Evolutionary conservation across 2,113 vertebrate genomes (phyloP).

Genomic region (Enhydra lutris): DNA sequence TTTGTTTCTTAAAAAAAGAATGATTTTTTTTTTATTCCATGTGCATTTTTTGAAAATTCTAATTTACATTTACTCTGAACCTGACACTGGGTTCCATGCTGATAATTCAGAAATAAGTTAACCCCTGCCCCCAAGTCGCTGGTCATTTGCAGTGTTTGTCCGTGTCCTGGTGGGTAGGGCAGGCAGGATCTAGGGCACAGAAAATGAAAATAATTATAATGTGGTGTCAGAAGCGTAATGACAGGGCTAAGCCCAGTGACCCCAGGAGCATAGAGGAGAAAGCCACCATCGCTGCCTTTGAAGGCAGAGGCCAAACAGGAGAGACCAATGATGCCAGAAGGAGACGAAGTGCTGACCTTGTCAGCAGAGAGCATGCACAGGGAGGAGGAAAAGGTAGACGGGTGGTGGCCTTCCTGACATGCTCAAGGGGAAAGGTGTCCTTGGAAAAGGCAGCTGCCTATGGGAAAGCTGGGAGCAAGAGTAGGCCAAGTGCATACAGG

Average conservation of each 20-base stretch:
- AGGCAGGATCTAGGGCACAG: too few relatives aligned
- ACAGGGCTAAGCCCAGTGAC: not conserved
- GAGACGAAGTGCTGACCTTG: not conserved
- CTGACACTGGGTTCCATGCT: not conserved
- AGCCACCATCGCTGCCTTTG: not conserved
- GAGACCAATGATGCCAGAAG: rapidly evolving
- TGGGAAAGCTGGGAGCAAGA: not conserved
- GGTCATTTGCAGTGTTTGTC: too few relatives aligned
- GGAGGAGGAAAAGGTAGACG: rapidly evolving
- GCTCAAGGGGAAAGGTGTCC: not conserved
- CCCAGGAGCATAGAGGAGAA: not conserved
- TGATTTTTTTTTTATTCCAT: not conserved
- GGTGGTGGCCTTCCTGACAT: rapidly evolving
- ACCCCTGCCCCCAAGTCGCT: rapidly evolving
- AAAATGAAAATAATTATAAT: not conserved
- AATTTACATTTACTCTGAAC: not conserved
- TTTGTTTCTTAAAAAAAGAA: not conserved
- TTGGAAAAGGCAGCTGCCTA: not conserved
- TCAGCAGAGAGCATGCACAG: too few relatives aligned
- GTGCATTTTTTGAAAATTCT: not conserved
- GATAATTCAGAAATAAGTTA: not conserved
- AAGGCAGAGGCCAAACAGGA: rapidly evolving
- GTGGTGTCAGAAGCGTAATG: not conserved
- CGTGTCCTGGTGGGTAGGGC: too few relatives aligned
- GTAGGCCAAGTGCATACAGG: not conserved